phyloP scores from a whole-genome alignment of 2,888 invertebrate species.

The Scaptomyza cyrtandrae region DNA sequence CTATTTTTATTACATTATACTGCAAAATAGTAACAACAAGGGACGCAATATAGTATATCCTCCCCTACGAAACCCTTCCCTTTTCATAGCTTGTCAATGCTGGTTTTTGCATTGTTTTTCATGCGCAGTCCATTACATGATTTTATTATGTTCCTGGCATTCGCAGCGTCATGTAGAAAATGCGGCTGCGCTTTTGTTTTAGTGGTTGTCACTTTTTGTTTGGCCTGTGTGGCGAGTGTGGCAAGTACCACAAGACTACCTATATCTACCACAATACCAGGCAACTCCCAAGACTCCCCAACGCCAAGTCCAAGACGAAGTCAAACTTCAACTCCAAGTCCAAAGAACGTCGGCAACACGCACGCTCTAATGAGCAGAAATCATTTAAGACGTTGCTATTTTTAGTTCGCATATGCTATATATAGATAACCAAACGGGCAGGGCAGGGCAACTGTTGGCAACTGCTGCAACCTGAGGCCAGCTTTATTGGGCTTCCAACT shows the following conservation, averaged over 20 bases:
- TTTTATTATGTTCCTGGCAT: slow-evolving; percentile 80
- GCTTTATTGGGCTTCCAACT: slow-evolving; percentile 76
- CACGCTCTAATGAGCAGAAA: slow-evolving; percentile 80
- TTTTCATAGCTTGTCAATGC: slow-evolving; percentile 60
- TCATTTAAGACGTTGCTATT: slow-evolving; percentile 78
- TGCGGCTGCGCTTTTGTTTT: slow-evolving; percentile 78
- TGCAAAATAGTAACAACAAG: slow-evolving; percentile 79
- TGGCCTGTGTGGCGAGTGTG: slow-evolving; percentile 62
- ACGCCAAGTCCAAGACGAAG: background rate
- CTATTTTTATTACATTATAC: slow-evolving; percentile 79
- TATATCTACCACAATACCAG: slow-evolving; percentile 9
- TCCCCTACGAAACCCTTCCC: background rate
- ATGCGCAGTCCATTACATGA: slow-evolving; percentile 80
- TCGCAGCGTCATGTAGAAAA: slow-evolving; percentile 79
- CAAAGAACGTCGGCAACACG: slow-evolving; percentile 69
- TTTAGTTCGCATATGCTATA: slow-evolving; percentile 76
- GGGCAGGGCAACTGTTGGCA: slow-evolving; percentile 15
- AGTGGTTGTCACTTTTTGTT: slow-evolving; percentile 77
- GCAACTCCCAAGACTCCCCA: slow-evolving; percentile 34
- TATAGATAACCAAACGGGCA: slow-evolving; percentile 50
- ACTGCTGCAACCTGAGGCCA: slow-evolving; percentile 54
- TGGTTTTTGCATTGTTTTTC: slow-evolving; percentile 78
- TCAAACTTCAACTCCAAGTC: slow-evolving; percentile 9
- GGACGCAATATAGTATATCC: slow-evolving; percentile 35
- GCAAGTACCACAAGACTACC: slow-evolving; percentile 25